Evolutionary conservation across 1,140 invertebrate species (phyloP).

Genomic region (Saccostrea glomerata): DNA sequence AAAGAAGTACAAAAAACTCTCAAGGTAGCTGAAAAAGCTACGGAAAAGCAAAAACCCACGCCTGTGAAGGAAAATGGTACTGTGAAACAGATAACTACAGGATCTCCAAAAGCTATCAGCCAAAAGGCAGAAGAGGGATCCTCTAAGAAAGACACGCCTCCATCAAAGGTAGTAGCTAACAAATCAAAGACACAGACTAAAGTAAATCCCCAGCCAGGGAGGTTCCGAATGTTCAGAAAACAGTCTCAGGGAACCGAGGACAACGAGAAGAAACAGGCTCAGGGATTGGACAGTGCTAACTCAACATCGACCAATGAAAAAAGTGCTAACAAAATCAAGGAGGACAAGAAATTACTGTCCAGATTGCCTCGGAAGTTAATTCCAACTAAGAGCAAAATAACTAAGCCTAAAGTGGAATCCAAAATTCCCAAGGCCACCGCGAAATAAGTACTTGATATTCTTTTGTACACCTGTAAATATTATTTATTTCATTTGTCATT

Average conservation of each 20-base stretch:
- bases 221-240: constrained; percentile 4
- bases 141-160: background rate
- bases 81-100: background rate
- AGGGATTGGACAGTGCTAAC: constrained; percentile 38
- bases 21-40: background rate
- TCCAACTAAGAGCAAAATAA: background rate
- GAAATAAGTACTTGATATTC: constrained; percentile 11
- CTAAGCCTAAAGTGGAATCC: constrained; percentile 37
- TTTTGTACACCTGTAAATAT: background rate
- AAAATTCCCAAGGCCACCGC: constrained; percentile 39
- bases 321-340: constrained; percentile 37
- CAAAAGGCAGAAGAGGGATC: constrained; percentile 3
- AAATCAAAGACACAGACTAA: constrained; percentile 31
- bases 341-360: constrained; percentile 27
- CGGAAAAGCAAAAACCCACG: background rate
- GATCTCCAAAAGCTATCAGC: background rate
- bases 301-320: constrained; percentile 39
- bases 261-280: constrained; percentile 26
- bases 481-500: constrained; percentile 21
- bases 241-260: constrained; percentile 25
- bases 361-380: constrained; percentile 37
- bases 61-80: constrained; percentile 21
- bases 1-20: background rate
- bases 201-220: background rate
- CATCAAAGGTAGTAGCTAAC: background rate